Conservation (phyloP, 2,797 vertebrate species). For the Cuculus canorus region DNA sequence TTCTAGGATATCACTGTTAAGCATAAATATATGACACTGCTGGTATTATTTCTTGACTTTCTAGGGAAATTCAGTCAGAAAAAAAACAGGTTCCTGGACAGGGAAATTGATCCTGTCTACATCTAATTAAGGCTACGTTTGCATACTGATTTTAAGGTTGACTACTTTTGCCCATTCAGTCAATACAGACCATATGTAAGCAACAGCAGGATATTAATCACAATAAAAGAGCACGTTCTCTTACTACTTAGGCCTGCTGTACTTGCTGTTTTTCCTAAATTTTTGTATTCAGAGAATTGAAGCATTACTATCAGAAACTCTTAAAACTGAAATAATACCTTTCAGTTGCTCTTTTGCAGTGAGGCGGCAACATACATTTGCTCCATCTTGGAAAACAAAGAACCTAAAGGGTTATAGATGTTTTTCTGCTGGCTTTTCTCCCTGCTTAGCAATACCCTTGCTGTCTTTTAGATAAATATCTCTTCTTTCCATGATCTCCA, state of each 20-base stretch:
- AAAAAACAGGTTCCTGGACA: not conserved
- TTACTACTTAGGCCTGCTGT: not conserved
- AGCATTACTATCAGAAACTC: not conserved
- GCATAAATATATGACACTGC: not conserved
- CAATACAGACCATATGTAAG: constrained; percentile 3
- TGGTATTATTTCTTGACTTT: not conserved
- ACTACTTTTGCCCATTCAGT: constrained; percentile 17
- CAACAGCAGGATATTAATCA: constrained; percentile 8
- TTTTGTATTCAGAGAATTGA: not conserved
- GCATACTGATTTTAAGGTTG: constrained; percentile 49
- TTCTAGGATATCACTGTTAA: not conserved
- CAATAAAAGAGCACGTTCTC: not conserved
- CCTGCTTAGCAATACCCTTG: not conserved
- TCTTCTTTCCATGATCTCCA: not conserved
- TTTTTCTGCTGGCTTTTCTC: not conserved
- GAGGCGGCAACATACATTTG: not conserved
- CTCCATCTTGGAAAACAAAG: not conserved
- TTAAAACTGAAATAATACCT: not conserved
- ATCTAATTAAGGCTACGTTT: constrained; percentile 42
- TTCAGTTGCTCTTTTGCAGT: not conserved
- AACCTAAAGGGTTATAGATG: not conserved
- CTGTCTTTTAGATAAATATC: not conserved
- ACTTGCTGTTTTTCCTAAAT: not conserved
- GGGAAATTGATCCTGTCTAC: not conserved
- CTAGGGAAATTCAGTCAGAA: not conserved